These are phyloP conservation scores for Ormyrus pomaceus DNA, from an alignment of 2,888 invertebrate genomes.

Conservation along the genomic window DNA sequence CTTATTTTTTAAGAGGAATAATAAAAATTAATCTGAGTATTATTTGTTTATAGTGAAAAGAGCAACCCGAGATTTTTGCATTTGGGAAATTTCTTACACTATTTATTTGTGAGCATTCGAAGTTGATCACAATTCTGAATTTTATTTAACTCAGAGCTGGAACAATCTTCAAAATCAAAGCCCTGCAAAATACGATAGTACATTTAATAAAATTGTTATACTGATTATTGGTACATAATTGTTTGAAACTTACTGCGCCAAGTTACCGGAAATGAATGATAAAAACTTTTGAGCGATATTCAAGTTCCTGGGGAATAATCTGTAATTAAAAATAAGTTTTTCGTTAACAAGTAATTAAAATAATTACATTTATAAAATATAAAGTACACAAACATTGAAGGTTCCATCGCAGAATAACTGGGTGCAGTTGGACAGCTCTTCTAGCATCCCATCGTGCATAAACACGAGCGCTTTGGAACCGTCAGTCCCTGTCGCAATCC, in stretches of 20 bases:
- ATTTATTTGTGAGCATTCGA: background rate
- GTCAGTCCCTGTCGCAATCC: background rate
- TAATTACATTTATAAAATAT: background rate
- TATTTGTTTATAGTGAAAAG: conserved; percentile 17
- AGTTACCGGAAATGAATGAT: background rate
- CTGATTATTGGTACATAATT: background rate
- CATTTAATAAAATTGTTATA: background rate
- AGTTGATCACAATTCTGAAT: background rate
- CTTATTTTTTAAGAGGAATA: no score
- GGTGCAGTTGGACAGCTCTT: background rate
- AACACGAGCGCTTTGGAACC: background rate
- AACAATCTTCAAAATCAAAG: background rate
- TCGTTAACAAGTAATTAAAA: no score
- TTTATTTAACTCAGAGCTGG: background rate
- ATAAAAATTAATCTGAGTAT: background rate
- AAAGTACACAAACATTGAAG: background rate
- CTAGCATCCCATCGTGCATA: background rate
- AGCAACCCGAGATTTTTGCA: background rate
- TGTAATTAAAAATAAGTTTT: background rate
- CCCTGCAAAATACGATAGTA: background rate
- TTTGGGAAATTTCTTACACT: background rate
- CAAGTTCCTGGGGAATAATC: conserved; percentile 9
- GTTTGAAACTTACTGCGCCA: background rate
- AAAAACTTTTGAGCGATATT: background rate
- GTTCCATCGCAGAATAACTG: background rate